These are phyloP conservation scores for Liparis tanakae DNA, from an alignment of 2,797 vertebrate species.

Conservation along the genomic window DNA sequence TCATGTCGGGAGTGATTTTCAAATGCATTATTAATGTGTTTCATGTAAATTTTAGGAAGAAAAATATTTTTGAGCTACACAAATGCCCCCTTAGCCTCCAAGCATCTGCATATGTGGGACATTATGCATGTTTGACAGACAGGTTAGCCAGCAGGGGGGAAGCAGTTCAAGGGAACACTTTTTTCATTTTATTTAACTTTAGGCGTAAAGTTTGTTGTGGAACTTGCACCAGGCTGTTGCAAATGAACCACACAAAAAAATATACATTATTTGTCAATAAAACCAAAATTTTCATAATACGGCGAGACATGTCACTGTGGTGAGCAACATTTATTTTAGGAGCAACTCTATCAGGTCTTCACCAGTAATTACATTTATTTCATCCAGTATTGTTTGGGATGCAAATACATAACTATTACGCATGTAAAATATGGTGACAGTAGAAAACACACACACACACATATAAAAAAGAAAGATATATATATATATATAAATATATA, in stretches of 20 bases:
- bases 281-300: neutral
- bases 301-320: neutral
- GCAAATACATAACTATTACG: neutral
- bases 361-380: neutral
- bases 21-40: conserved; percentile 43
- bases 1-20: conserved; percentile 12
- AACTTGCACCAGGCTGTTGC: neutral
- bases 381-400: neutral
- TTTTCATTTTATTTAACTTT: too few species aligned
- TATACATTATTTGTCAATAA: neutral
- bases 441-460: too few species aligned
- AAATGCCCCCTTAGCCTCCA: conserved; percentile 13
- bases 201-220: neutral
- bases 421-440: neutral
- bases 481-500: too few species aligned
- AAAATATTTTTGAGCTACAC: conserved; percentile 2
- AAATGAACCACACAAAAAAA: neutral
- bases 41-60: conserved; percentile 10
- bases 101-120: conserved; percentile 31
- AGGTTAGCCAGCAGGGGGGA: conserved; percentile 53
- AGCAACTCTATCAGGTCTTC: neutral
- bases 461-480: too few species aligned
- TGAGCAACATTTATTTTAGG: neutral
- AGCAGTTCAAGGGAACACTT: neutral
- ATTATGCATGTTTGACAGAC: conserved; percentile 57